phyloP scores from a whole-genome alignment of 2,888 invertebrate species.

The Eilema griseolum region DNA sequence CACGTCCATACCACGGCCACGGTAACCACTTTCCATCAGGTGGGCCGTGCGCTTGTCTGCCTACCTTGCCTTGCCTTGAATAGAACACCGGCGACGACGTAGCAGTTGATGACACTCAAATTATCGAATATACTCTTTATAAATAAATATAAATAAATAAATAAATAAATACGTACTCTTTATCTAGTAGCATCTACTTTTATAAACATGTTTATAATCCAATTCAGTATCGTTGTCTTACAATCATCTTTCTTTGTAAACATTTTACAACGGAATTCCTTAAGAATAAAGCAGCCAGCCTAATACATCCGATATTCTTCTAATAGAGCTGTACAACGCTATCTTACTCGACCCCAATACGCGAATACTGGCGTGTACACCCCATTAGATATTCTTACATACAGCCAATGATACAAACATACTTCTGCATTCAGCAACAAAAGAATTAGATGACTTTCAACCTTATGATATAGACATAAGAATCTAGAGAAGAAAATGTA shows the following conservation, averaged over 20 bases:
- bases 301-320: constrained; percentile 42
- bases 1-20: no score
- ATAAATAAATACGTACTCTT: no score
- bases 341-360: constrained; percentile 55
- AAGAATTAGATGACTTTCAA: constrained; percentile 13
- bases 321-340: constrained; percentile 56
- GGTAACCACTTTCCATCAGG: no score
- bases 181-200: no score
- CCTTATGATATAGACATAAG: background rate
- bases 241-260: background rate
- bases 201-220: no score
- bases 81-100: no score
- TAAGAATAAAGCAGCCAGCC: constrained; percentile 27
- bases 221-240: no score
- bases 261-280: background rate
- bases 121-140: no score
- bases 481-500: background rate
- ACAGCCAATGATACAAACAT: constrained; percentile 47
- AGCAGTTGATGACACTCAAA: no score
- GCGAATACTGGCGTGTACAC: constrained; percentile 57
- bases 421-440: background rate
- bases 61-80: no score
- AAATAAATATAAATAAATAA: no score
- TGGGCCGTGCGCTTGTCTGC: no score
- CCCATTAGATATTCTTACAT: constrained; percentile 64